phyloP scores from a whole-genome alignment of 2,113 vertebrate genomes.

The Oryzias celebensis region DNA sequence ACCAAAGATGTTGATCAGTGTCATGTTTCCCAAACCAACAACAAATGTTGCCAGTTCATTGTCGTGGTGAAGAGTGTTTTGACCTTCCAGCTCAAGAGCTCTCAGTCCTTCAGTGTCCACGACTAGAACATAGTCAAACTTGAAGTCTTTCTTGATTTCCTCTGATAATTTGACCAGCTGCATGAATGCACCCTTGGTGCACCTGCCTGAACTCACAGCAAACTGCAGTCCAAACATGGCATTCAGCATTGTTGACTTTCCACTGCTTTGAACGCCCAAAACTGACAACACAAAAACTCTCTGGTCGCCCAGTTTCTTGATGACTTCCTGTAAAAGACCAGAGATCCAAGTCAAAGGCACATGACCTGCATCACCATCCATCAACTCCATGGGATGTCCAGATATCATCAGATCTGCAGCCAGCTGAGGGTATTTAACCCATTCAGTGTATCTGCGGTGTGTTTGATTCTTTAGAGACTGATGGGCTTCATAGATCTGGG shows the following conservation, averaged over 20 bases:
- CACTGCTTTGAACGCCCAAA: conserved; percentile 77
- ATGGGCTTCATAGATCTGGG: conserved; percentile 79
- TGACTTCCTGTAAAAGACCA: conserved; percentile 75
- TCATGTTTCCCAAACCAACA: no score
- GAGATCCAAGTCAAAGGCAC: conserved; percentile 77
- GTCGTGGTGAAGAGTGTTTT: conserved; percentile 22
- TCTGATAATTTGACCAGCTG: conserved; percentile 51
- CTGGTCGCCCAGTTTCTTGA: conserved; percentile 71
- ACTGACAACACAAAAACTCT: conserved; percentile 80
- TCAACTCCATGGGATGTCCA: conserved; percentile 70
- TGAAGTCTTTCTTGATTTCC: conserved; percentile 15
- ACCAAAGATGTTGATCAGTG: no score
- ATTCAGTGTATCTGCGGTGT: no score
- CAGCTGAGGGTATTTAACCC: no score
- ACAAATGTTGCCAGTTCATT: conserved; percentile 44
- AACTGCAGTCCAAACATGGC: no score
- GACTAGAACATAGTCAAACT: conserved; percentile 26
- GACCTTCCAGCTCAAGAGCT: no score
- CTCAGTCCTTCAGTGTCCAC: no score
- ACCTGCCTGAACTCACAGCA: no score
- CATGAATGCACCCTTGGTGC: conserved; percentile 70
- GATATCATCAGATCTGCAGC: no score
- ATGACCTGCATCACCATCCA: conserved; percentile 82
- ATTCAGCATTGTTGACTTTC: conserved; percentile 57
- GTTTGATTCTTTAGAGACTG: no score